Conservation (phyloP, 2,888 invertebrate genomes). For the Nesidiocoris tenuis region DNA sequence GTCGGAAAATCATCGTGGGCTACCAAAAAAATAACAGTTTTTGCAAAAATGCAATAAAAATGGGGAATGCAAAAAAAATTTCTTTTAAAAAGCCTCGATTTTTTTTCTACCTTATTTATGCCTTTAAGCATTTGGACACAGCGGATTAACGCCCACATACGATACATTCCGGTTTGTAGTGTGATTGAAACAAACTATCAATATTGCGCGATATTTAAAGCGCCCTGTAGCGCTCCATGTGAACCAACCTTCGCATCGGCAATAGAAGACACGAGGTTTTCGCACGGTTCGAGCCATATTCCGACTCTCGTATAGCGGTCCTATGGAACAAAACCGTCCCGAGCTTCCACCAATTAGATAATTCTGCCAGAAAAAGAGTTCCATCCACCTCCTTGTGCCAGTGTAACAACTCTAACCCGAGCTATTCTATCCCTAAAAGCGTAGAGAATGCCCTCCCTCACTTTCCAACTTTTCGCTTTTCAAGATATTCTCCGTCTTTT, state of each 20-base stretch:
- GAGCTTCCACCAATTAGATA: slow-evolving; percentile 30
- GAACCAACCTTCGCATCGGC: not conserved
- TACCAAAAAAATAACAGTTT: too few relatives aligned
- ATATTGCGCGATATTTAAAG: too few relatives aligned
- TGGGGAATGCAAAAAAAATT: too few relatives aligned
- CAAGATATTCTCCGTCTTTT: slow-evolving; percentile 2
- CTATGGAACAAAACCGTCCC: slow-evolving; percentile 1
- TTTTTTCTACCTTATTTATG: too few relatives aligned
- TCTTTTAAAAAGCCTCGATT: too few relatives aligned
- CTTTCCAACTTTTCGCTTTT: not conserved
- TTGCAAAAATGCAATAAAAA: too few relatives aligned
- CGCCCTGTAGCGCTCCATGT: too few relatives aligned
- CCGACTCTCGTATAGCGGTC: not conserved
- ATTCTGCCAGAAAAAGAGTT: slow-evolving; percentile 23
- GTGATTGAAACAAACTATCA: too few relatives aligned
- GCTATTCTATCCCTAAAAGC: slow-evolving; percentile 24
- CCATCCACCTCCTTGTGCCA: not conserved
- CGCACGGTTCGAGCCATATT: not conserved
- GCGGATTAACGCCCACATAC: too few relatives aligned
- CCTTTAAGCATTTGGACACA: too few relatives aligned
- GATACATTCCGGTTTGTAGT: too few relatives aligned
- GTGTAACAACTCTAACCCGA: slow-evolving; percentile 4
- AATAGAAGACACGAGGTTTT: not conserved
- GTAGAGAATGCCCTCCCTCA: slow-evolving; percentile 30
- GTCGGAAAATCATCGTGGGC: too few relatives aligned